Conservation (phyloP, 2,797 vertebrate genomes). For the Neoniphon sammara region DNA sequence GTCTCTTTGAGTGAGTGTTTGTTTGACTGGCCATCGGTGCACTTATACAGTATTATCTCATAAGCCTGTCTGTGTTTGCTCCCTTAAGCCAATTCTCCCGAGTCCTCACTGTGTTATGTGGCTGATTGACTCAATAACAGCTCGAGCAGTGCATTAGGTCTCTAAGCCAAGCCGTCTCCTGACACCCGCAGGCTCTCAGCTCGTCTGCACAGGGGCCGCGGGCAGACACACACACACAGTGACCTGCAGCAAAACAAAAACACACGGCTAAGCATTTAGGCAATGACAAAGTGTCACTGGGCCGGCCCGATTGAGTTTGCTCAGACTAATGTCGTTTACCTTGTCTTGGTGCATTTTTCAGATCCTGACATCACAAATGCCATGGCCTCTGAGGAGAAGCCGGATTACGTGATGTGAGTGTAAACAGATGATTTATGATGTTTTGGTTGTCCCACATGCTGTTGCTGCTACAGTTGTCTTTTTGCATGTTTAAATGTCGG, state of each 20-base stretch:
- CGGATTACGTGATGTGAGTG: conserved; percentile 88
- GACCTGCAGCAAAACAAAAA: conserved; percentile 57
- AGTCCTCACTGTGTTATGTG: conserved; percentile 68
- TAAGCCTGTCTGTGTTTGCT: conserved; percentile 57
- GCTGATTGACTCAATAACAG: conserved; percentile 77
- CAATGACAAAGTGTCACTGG: conserved; percentile 23
- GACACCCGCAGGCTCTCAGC: conserved; percentile 57
- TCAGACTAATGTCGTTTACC: conserved; percentile 25
- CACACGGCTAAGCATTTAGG: conserved; percentile 40
- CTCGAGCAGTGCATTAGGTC: conserved; percentile 55
- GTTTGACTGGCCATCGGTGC: conserved; percentile 33
- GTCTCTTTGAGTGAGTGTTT: conserved; percentile 27
- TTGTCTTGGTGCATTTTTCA: conserved; percentile 55
- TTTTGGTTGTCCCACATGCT: conserved; percentile 3
- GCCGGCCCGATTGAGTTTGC: conserved; percentile 8
- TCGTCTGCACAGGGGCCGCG: conserved; percentile 30
- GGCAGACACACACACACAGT: conserved; percentile 7
- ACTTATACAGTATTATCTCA: conserved; percentile 58
- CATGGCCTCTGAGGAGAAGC: conserved; percentile 78
- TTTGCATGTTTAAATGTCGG: not conserved
- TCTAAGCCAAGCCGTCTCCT: conserved; percentile 69
- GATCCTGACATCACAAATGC: conserved; percentile 71
- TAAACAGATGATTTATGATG: conserved; percentile 33
- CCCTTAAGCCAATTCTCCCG: conserved; percentile 62
- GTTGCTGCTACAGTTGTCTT: not conserved